Evolutionary conservation across 2,113 vertebrate species (phyloP).

Genomic region (Pelodiscus sinensis): DNA sequence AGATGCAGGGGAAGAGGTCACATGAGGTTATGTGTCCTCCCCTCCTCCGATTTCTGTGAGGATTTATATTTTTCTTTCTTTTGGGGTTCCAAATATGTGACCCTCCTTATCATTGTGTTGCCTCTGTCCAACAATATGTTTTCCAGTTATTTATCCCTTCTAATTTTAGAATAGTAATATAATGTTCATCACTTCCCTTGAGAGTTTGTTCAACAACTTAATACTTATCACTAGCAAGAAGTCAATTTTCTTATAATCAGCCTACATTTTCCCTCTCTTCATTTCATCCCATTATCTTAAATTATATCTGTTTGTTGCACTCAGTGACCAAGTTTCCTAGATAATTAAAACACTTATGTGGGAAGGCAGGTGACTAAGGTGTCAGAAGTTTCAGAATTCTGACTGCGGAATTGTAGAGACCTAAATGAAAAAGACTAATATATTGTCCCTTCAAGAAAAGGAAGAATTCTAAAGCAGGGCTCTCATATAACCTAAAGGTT

Average conservation of each 20-base stretch:
- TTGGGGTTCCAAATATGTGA: no score
- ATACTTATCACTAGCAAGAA: not conserved
- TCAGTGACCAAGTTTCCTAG: not conserved
- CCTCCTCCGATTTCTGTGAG: no score
- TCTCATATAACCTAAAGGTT: constrained; percentile 26
- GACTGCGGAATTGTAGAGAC: constrained; percentile 17
- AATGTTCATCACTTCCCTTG: not conserved
- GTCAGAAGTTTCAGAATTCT: not conserved
- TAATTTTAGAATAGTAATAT: not conserved
- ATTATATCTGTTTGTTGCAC: not conserved
- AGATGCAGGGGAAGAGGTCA: no score
- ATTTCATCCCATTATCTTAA: not conserved
- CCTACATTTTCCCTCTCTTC: not conserved
- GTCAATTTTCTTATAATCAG: not conserved
- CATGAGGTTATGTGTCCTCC: no score
- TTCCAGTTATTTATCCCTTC: not conserved
- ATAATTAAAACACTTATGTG: not conserved
- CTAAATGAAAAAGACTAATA: not conserved
- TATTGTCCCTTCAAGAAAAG: not conserved
- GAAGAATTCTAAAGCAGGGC: constrained; percentile 30
- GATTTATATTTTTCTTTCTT: no score
- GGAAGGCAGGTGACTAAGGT: not conserved
- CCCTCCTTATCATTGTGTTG: no score
- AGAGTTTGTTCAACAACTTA: not conserved
- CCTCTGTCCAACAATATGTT: not conserved